phyloP scores from a whole-genome alignment of 2,797 vertebrate species.

The Cryptoprocta ferox region DNA sequence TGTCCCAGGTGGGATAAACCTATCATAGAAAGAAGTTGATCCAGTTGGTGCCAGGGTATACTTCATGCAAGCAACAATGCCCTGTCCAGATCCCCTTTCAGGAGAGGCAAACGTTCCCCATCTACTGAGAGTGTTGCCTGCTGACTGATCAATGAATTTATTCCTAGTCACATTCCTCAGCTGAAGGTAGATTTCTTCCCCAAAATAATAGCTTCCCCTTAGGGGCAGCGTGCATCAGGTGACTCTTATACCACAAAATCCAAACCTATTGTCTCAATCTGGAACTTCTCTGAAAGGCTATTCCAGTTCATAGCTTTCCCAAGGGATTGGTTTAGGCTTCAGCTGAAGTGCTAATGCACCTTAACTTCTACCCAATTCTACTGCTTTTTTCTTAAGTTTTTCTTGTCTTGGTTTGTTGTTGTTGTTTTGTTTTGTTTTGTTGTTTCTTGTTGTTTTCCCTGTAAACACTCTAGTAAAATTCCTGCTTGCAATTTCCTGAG shows the following conservation, averaged over 20 bases:
- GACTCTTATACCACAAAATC: not conserved
- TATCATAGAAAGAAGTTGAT: not conserved
- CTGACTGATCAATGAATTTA: not conserved
- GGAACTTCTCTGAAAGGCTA: not conserved
- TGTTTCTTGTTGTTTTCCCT: not conserved
- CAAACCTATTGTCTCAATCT: not conserved
- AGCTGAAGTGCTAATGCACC: not conserved
- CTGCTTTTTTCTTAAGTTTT: not conserved
- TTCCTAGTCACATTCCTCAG: not conserved
- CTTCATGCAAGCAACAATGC: fast-evolving
- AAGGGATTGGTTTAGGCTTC: not conserved
- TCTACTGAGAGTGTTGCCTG: not conserved
- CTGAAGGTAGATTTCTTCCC: not conserved
- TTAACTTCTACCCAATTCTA: not conserved
- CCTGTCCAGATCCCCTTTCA: fast-evolving
- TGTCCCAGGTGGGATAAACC: not conserved
- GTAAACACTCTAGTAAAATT: not conserved
- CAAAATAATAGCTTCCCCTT: not conserved
- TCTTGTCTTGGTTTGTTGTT: not conserved
- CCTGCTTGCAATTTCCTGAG: not conserved
- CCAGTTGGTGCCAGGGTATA: fast-evolving
- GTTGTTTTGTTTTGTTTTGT: not conserved
- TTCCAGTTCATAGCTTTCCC: not conserved
- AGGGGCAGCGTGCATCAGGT: fast-evolving
- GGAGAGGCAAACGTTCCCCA: fast-evolving